Evolutionary conservation across 2,888 invertebrate species (phyloP).

Genomic region (Meteorus colon): DNA sequence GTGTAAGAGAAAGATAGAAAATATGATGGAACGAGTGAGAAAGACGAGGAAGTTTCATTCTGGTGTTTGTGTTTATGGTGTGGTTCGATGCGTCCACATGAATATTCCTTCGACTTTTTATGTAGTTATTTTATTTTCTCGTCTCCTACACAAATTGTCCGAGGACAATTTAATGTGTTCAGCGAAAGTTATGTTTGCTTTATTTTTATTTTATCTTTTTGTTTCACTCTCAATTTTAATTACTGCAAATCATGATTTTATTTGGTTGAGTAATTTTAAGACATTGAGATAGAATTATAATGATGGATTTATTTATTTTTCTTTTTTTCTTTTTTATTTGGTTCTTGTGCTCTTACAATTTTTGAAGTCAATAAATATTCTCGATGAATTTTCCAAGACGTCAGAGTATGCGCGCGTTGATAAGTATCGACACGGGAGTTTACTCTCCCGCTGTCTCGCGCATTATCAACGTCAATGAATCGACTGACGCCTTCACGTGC

Average conservation of each 20-base stretch:
- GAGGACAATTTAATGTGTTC: constrained; percentile 12
- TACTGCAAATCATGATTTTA: neutral
- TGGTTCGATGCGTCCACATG: constrained; percentile 23
- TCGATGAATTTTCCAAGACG: neutral
- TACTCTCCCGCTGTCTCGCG: constrained; percentile 8
- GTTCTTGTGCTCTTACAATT: neutral
- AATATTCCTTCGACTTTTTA: constrained; percentile 22
- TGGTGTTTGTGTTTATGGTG: neutral
- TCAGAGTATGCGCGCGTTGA: neutral
- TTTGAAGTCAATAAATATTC: neutral
- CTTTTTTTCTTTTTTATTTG: neutral
- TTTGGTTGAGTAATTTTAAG: neutral
- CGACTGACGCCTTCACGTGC: constrained; percentile 8
- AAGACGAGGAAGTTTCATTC: constrained; percentile 21
- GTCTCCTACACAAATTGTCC: constrained; percentile 20
- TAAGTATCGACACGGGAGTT: constrained; percentile 16
- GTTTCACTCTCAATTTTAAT: neutral
- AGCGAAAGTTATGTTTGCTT: constrained; percentile 27
- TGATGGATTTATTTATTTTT: neutral
- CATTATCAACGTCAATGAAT: constrained; percentile 19
- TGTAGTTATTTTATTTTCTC: constrained; percentile 14
- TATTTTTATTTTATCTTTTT: neutral
- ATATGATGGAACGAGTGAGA: neutral
- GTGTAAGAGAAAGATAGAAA: neutral
- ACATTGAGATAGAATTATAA: neutral